Percentiles rank a stretch among this genome's conserved stretches.
These are phyloP conservation scores for Danio rerio DNA, from an alignment of 2,113 vertebrate genomes.

Conservation along the genomic window GRCz12tu NC_133185.1:38380501-38381000, in stretches of 20 bases:
- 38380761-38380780: background rate
- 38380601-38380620: background rate
- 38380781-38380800: background rate
- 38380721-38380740: background rate
- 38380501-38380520: background rate
- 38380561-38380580: background rate
- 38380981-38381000: too few species aligned
- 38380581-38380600: conserved; percentile 3
- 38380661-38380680: background rate
- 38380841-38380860: too few species aligned
- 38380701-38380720: background rate
- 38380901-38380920: too few species aligned
- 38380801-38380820: too few species aligned
- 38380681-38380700: background rate
- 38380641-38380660: background rate
- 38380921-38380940: too few species aligned
- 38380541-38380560: conserved; percentile 23
- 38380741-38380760: background rate
- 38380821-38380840: too few species aligned
- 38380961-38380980: too few species aligned
- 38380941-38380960: too few species aligned
- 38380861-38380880: too few species aligned
- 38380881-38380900: too few species aligned
- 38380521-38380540: background rate
- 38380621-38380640: conserved; percentile 3